These are phyloP conservation scores for Micromussa lordhowensis DNA, from an alignment of 92 coral and sea anemone genomes.

Conservation along the genomic window DNA sequence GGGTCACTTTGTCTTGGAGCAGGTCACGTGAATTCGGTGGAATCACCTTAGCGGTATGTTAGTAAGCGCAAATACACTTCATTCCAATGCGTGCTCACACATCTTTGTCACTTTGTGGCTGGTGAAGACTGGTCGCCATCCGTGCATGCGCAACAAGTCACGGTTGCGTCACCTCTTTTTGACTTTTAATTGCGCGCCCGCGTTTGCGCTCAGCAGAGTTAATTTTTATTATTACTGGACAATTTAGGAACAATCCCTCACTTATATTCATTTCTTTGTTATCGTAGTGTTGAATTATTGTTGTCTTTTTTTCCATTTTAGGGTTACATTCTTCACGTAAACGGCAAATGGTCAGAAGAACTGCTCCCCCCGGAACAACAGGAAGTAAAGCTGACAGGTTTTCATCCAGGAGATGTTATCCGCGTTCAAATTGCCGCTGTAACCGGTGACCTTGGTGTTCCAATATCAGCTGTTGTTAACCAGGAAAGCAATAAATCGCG, in stretches of 20 bases:
- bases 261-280: background rate
- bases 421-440: constrained; percentile 57
- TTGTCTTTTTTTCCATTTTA: constrained; percentile 1
- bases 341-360: constrained; percentile 67
- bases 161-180: too few species aligned
- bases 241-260: background rate
- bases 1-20: constrained; percentile 71
- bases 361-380: constrained; percentile 49
- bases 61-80: background rate
- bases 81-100: background rate
- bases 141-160: too few species aligned
- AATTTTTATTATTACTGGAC: too few species aligned
- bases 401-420: constrained; percentile 56
- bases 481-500: constrained; percentile 8
- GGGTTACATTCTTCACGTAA: constrained; percentile 78
- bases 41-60: constrained; percentile 63
- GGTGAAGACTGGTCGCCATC: too few species aligned
- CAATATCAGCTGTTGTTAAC: background rate
- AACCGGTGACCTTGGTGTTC: constrained; percentile 32
- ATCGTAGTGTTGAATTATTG: too few species aligned
- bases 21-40: constrained; percentile 68
- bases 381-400: constrained; percentile 37
- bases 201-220: too few species aligned
- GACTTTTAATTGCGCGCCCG: too few species aligned
- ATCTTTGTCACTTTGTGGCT: too few species aligned